Base-by-base conservation (phyloP, 30 jellyfish, hydroid and myxozoan genomes). In the Cassiopea xamachana region DNA sequence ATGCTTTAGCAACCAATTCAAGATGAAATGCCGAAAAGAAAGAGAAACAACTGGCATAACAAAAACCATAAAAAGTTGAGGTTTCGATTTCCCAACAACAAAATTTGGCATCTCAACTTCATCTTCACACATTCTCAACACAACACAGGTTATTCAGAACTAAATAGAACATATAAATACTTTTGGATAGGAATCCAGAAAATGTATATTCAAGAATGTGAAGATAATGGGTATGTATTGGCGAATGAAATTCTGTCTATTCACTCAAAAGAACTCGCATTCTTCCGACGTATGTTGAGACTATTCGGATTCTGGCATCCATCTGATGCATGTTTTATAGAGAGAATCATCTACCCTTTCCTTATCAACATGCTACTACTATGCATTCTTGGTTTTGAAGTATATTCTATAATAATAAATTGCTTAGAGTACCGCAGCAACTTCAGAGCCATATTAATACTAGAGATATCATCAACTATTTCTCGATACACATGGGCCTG, bases 261-360 rank as follows among this genome's bases (percentile, higher is more conserved):
- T n/a, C 17, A 49, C 9, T 79, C 87, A n/a, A 18, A 48, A 9
- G 87, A 79, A 49, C 50, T 79, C 10, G 6, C 77, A 39, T 79
- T n/a, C 46, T 45, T 79, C 10, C 4, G 87, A 50, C 44, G 43
- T 7, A 51, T n/a, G 1, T 67, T 79, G 1, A 78, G 90, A 12
- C 46, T 81, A 18, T 81, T 62, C 44, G 90, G 90, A 64, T 81
- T 64, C 55, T 81, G 90, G 90, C 82, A 81, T 64, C 81, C 81
- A 39, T 48, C 72, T 49, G 48, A 44, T 14, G 90, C 82, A 13
- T 13, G 45, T 1, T 47, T 27, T 10, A 1, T 45, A 48, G 90
- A 81, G 46, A 62, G 50, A 45, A 48, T 7, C 1, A 12, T 81
- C 16, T 64, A 60, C 60, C 81, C 81, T 19, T 44, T 47, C 13